Evolutionary conservation across 2,113 vertebrate species (phyloP).

Genomic region (Scalopus aquaticus): DNA sequence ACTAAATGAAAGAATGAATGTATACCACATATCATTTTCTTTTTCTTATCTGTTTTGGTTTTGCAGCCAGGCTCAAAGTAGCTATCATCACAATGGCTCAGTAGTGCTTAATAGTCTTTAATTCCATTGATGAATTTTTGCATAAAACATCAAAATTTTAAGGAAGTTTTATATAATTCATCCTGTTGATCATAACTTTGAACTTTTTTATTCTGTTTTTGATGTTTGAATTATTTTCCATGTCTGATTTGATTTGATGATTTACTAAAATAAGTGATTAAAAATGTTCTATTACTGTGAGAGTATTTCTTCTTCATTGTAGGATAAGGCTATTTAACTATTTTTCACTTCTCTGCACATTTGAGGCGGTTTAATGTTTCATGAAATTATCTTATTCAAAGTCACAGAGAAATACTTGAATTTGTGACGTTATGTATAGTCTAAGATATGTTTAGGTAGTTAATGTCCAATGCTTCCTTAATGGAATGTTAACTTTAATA

Average conservation of each 20-base stretch:
- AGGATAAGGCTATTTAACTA: not conserved
- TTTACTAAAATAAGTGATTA: not conserved
- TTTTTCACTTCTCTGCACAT: not conserved
- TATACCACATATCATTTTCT: not conserved
- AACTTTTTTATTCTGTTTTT: not conserved
- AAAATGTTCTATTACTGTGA: not conserved
- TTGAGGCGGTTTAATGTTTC: not conserved
- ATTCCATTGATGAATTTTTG: slow-evolving; percentile 6
- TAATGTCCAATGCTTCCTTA: not conserved
- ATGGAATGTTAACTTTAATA: not conserved
- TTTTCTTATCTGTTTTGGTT: not conserved
- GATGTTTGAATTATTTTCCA: slow-evolving; percentile 24
- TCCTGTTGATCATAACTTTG: not conserved
- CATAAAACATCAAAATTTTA: not conserved
- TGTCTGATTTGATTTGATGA: not conserved
- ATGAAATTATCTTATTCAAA: not conserved
- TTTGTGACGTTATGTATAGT: not conserved
- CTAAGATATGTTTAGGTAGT: not conserved
- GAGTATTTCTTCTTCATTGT: not conserved
- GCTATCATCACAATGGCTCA: not conserved
- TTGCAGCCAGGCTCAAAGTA: not conserved
- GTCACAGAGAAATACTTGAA: not conserved
- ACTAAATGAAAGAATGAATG: not conserved
- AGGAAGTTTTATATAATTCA: not conserved
- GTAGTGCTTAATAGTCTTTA: not conserved